Percentiles rank a stretch among this genome's conserved stretches.
Evolutionary conservation across 2,797 vertebrate genomes (phyloP).

Genomic region (Mormyrops attenuatus): DNA sequence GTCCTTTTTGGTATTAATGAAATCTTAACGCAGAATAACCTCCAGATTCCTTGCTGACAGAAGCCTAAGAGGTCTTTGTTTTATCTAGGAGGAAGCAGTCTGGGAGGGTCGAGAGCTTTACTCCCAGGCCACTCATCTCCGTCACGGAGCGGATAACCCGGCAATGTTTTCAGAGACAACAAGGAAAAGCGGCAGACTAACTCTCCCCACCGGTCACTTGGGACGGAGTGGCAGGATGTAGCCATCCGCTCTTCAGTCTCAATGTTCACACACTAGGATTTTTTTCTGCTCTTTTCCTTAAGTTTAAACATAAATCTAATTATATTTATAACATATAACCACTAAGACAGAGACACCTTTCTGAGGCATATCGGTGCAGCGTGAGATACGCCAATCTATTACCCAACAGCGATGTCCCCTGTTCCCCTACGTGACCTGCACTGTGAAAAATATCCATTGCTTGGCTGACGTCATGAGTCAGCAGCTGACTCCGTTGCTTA

Average conservation of each 20-base stretch:
- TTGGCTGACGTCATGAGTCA: neutral
- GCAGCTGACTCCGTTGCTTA: neutral
- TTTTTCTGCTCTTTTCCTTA: constrained; percentile 9
- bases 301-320: neutral
- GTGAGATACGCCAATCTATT: neutral
- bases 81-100: constrained; percentile 41
- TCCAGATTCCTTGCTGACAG: neutral
- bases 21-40: neutral
- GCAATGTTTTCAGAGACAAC: constrained; percentile 25
- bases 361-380: neutral
- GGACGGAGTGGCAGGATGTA: constrained; percentile 7
- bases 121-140: constrained; percentile 18
- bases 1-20: neutral
- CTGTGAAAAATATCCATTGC: neutral
- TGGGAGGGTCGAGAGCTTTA: constrained; percentile 17
- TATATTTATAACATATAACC: neutral
- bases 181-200: constrained; percentile 4
- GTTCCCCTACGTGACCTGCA: neutral
- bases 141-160: neutral
- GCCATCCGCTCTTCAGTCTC: neutral
- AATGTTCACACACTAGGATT: neutral
- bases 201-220: neutral
- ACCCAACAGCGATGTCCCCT: neutral
- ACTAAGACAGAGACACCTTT: neutral
- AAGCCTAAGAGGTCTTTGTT: neutral